A percentile compares a stretch with the other conserved stretches of the same genome.
Conservation (phyloP, 2,888 invertebrate species). For the Lepidocyrtinus sp. region DNA sequence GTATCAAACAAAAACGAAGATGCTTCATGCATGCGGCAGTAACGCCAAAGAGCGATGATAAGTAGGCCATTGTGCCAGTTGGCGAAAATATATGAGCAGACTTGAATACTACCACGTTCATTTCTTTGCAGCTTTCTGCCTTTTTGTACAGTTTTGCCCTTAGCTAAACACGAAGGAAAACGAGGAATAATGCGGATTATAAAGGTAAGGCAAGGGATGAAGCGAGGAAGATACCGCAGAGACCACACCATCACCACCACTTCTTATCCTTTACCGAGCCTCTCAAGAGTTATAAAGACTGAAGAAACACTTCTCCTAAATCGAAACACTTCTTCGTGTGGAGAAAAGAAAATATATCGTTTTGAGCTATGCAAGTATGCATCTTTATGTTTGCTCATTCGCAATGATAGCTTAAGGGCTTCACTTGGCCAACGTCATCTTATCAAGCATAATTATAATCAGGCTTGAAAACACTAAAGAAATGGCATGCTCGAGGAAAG, state of each 20-base stretch:
- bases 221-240: slow-evolving; percentile 45
- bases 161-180: slow-evolving; percentile 35
- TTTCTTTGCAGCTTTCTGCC: not conserved
- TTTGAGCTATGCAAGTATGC: not conserved
- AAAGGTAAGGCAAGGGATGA: slow-evolving; percentile 8
- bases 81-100: slow-evolving; percentile 57
- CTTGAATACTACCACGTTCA: not conserved
- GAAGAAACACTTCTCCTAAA: not conserved
- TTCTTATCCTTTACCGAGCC: too few relatives aligned
- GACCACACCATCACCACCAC: slow-evolving; percentile 34
- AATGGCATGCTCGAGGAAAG: too few relatives aligned
- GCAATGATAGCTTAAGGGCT: not conserved
- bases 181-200: slow-evolving; percentile 24
- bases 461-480: not conserved
- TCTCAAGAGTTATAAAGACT: not conserved
- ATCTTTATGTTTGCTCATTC: not conserved
- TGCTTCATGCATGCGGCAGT: not conserved
- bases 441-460: not conserved
- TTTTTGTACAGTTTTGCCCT: slow-evolving; percentile 18
- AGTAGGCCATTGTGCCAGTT: slow-evolving; percentile 66
- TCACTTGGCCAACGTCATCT: not conserved
- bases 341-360: not conserved
- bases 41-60: slow-evolving; percentile 24
- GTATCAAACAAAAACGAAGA: not conserved
- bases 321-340: not conserved